A percentile compares a stretch with the other conserved stretches of the same genome.
These are phyloP conservation scores for Caenorhabditis auriculariae DNA, from an alignment of 2,888 invertebrate species.

Conservation along the genomic window DNA sequence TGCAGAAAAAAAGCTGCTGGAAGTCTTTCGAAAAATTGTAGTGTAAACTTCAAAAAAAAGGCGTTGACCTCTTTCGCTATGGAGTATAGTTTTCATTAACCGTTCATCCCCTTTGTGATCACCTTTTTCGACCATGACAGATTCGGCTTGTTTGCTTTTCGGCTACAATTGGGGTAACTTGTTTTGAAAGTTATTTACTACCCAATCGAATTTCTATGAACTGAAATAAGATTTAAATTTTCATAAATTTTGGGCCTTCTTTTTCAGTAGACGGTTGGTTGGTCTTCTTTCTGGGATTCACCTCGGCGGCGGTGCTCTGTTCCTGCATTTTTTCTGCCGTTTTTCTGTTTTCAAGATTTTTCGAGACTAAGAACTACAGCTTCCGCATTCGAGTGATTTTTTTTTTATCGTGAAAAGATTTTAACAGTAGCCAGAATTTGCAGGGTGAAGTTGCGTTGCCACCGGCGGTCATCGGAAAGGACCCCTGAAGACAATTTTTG, in stretches of 20 bases:
- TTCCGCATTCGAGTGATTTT: slow-evolving; percentile 17
- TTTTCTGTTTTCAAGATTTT: slow-evolving; percentile 12
- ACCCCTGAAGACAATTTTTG: too few species aligned
- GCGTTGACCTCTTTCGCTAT: slow-evolving; percentile 3
- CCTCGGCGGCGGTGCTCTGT: slow-evolving; percentile 9
- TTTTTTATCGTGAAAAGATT: background rate
- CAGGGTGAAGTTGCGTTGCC: slow-evolving; percentile 28
- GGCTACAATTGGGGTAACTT: slow-evolving; percentile 3
- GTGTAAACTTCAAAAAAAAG: too few species aligned
- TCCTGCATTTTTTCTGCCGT: slow-evolving; percentile 11
- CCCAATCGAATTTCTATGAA: too few species aligned
- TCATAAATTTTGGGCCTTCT: too few species aligned
- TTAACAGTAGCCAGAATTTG: slow-evolving; percentile 2
- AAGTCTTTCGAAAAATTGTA: too few species aligned
- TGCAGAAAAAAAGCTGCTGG: too few species aligned
- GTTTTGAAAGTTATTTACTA: too few species aligned
- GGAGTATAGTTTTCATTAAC: too few species aligned
- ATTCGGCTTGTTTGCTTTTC: slow-evolving; percentile 3
- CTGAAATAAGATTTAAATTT: too few species aligned
- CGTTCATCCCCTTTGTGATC: too few species aligned
- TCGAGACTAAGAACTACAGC: slow-evolving; percentile 11
- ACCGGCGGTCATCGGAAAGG: slow-evolving; percentile 23
- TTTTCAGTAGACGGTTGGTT: slow-evolving; percentile 29
- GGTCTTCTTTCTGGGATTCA: slow-evolving; percentile 20
- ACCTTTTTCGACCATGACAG: slow-evolving; percentile 7